phyloP scores from a whole-genome alignment of 2,797 vertebrate genomes.

The Microcaecilia unicolor region DNA sequence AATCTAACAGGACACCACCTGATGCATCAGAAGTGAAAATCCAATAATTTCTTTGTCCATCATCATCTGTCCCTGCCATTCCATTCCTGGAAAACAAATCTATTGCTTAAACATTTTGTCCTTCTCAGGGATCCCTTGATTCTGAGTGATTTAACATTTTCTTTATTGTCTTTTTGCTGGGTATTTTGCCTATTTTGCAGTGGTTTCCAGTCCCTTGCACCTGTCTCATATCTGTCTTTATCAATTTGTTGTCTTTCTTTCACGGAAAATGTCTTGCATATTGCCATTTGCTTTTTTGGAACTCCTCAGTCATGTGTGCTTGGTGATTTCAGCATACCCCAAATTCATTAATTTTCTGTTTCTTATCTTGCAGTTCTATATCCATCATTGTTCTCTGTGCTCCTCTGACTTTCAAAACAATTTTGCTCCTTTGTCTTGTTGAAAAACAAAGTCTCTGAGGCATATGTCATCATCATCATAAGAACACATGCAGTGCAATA shows the following conservation, averaged over 20 bases:
- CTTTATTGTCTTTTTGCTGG: background rate
- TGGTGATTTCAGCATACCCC: background rate
- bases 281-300: background rate
- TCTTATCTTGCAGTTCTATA: background rate
- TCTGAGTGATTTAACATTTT: background rate
- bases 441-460: too few relatives aligned
- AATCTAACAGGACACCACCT: conserved; percentile 6
- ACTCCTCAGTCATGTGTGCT: background rate
- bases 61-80: conserved; percentile 7
- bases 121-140: background rate
- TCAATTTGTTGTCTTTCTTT: too few relatives aligned
- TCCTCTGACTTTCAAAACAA: background rate
- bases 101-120: conserved; percentile 1
- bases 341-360: background rate
- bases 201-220: conserved; percentile 1
- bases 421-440: background rate
- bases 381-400: background rate
- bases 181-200: background rate
- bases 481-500: too few relatives aligned
- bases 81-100: conserved; percentile 11
- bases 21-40: conserved; percentile 4
- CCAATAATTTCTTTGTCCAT: conserved; percentile 10
- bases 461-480: too few relatives aligned
- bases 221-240: too few relatives aligned
- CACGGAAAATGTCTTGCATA: background rate